Evolutionary conservation across 1,140 invertebrate species (phyloP).

Genomic region (Brachionus rotundiformis): DNA sequence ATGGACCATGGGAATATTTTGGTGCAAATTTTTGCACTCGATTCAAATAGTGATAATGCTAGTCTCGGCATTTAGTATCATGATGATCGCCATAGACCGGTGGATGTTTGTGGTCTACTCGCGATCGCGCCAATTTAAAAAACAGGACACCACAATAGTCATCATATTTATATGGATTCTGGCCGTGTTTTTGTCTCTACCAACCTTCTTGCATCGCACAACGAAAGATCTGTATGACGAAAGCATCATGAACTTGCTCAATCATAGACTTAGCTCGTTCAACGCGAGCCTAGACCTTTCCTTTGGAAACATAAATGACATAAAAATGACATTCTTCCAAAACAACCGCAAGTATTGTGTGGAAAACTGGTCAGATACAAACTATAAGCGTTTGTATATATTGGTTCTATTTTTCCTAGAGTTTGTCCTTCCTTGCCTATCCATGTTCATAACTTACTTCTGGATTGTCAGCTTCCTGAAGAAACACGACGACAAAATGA

Average conservation of each 20-base stretch:
- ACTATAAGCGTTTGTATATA: constrained; percentile 53
- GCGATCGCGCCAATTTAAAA: constrained; percentile 21
- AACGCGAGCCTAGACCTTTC: background rate
- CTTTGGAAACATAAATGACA: background rate
- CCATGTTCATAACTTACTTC: constrained; percentile 53
- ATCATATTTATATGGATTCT: constrained; percentile 34
- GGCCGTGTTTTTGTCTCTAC: constrained; percentile 2
- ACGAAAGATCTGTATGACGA: constrained; percentile 25
- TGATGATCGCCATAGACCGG: constrained; percentile 49
- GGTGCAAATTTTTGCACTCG: constrained; percentile 48
- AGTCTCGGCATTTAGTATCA: constrained; percentile 44
- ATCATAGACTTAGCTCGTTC: background rate
- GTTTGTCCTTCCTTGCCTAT: constrained; percentile 53
- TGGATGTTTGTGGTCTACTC: constrained; percentile 48
- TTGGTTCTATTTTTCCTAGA: constrained; percentile 51
- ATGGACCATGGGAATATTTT: constrained; percentile 32
- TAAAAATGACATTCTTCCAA: constrained; percentile 6
- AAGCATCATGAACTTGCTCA: background rate
- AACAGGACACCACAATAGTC: background rate
- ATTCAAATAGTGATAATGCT: constrained; percentile 49
- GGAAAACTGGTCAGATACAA: constrained; percentile 53
- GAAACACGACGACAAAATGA: constrained; percentile 48
- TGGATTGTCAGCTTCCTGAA: constrained; percentile 52
- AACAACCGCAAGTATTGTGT: constrained; percentile 51
- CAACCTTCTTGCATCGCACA: constrained; percentile 36